Percentiles rank a stretch among this genome's conserved stretches.
phyloP scores from a whole-genome alignment of 2,113 vertebrate genomes.

The Stomatorhinus ivindoensis region DNA sequence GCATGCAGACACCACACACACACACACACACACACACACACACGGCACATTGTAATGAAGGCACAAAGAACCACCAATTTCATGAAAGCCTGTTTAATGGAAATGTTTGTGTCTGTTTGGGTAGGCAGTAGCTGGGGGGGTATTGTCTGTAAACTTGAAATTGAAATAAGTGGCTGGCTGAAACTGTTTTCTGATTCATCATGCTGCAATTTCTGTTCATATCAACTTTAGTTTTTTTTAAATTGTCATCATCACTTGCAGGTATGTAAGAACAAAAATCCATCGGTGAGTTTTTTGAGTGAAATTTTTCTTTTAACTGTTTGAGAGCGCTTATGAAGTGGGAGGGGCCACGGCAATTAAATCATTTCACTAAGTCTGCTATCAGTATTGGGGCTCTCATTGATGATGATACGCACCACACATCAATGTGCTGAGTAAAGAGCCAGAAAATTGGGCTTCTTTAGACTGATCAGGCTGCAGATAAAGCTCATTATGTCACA shows the following conservation, averaged over 20 bases:
- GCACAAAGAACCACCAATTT: neutral
- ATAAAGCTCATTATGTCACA: neutral
- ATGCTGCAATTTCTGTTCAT: neutral
- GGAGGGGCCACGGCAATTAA: neutral
- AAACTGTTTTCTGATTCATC: neutral
- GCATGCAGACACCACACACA: neutral
- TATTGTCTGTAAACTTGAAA: neutral
- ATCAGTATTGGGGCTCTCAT: neutral
- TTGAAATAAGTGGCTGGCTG: neutral
- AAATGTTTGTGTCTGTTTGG: constrained; percentile 1
- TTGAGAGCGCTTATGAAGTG: neutral
- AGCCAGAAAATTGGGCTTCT: neutral
- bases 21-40: neutral
- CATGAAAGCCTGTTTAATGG: neutral
- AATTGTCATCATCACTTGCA: neutral
- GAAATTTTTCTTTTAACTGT: neutral
- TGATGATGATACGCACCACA: neutral
- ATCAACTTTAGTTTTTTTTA: neutral
- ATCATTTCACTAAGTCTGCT: neutral
- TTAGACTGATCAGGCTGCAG: neutral
- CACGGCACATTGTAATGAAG: neutral
- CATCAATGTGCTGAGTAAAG: neutral
- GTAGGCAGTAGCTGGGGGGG: neutral
- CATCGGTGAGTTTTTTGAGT: neutral
- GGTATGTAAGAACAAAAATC: neutral